Conservation (phyloP, 2,888 invertebrate species). For the Acleris cristana region DNA sequence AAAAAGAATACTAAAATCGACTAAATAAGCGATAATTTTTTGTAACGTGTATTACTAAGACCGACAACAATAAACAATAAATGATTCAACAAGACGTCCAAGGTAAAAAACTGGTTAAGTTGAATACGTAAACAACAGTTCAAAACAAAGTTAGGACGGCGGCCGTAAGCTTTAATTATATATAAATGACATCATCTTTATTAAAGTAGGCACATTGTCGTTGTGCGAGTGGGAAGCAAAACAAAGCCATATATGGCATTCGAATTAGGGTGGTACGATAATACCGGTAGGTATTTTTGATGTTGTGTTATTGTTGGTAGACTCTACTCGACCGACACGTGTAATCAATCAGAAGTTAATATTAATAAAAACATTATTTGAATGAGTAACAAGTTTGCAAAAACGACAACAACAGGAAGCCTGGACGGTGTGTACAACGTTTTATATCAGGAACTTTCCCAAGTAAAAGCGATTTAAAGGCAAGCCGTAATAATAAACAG, state of each 20-base stretch:
- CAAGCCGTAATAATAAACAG: slow-evolving; percentile 12
- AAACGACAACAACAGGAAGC: background rate
- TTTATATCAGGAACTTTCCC: slow-evolving; percentile 2
- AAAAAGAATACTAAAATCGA: background rate
- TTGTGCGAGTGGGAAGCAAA: slow-evolving; percentile 32
- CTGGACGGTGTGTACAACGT: background rate
- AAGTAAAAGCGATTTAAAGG: slow-evolving; percentile 7
- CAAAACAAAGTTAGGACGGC: slow-evolving; percentile 43
- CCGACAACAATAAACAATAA: slow-evolving; percentile 41
- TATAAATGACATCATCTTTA: slow-evolving; percentile 59
- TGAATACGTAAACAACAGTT: slow-evolving; percentile 50
- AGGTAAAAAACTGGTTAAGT: slow-evolving; percentile 55
- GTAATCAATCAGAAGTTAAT: background rate
- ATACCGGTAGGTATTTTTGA: slow-evolving; percentile 14
- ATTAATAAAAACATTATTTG: slow-evolving; percentile 1
- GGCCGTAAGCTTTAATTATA: slow-evolving; percentile 43
- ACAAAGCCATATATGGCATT: slow-evolving; percentile 37
- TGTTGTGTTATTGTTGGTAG: slow-evolving; percentile 28
- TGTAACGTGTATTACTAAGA: background rate
- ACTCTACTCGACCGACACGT: background rate
- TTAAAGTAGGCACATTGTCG: slow-evolving; percentile 43
- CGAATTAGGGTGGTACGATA: slow-evolving; percentile 23
- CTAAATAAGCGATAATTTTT: background rate
- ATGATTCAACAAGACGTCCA: slow-evolving; percentile 45
- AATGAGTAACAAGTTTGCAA: background rate